Evolutionary conservation across 2,888 invertebrate genomes (phyloP).

Genomic region (Leptinotarsa rubiginosa): DNA sequence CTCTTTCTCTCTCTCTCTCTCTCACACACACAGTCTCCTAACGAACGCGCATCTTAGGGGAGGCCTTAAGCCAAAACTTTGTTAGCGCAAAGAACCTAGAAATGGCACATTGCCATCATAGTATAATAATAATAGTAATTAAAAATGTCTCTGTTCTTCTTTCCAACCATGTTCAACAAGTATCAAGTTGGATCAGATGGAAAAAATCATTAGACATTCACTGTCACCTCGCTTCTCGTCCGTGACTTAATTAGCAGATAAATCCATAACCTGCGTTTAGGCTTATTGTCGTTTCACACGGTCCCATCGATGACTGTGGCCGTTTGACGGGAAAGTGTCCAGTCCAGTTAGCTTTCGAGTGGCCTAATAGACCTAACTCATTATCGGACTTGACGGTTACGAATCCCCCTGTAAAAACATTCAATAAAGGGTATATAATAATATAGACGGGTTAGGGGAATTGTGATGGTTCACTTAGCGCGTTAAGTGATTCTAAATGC

Average conservation of each 20-base stretch:
- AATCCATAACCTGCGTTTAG: conserved; percentile 27
- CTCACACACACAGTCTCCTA: too few relatives aligned
- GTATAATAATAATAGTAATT: too few relatives aligned
- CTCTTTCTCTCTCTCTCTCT: too few relatives aligned
- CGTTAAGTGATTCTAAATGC: conserved; percentile 13
- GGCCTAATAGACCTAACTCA: conserved; percentile 56
- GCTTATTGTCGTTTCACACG: conserved; percentile 32
- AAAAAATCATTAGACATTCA: not conserved
- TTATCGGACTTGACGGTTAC: conserved; percentile 57
- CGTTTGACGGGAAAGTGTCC: conserved; percentile 52
- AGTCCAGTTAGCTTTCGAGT: conserved; percentile 54
- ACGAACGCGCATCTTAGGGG: too few relatives aligned
- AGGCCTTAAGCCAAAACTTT: too few relatives aligned
- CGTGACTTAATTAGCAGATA: conserved; percentile 29
- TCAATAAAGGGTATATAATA: conserved; percentile 55
- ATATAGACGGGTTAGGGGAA: conserved; percentile 28
- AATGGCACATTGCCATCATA: too few relatives aligned
- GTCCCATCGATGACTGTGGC: conserved; percentile 25
- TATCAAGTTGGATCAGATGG: too few relatives aligned
- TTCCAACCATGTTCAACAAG: too few relatives aligned
- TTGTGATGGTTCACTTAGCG: conserved; percentile 5
- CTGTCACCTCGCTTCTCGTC: not conserved
- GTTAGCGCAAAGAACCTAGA: too few relatives aligned
- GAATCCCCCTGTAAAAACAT: conserved; percentile 58
- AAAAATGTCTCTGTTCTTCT: too few relatives aligned